Evolutionary conservation across 2,113 vertebrate genomes (phyloP).

Genomic region (Diphyllodes magnificus): DNA sequence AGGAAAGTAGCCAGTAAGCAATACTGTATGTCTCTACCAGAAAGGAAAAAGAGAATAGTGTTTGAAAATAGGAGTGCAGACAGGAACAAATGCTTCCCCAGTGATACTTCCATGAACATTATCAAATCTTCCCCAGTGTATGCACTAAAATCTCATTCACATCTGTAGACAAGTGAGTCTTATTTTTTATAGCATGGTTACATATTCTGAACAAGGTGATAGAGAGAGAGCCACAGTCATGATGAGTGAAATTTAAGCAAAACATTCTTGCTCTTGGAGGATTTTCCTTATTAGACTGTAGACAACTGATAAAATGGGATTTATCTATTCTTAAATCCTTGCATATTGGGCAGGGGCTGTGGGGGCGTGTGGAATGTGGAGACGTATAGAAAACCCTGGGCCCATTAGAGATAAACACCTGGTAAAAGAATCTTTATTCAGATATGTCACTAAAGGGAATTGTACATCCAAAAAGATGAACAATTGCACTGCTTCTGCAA

Average conservation of each 20-base stretch:
- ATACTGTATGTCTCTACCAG: not conserved
- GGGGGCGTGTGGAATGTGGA: rapidly evolving
- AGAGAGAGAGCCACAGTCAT: not conserved
- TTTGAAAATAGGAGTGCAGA: not conserved
- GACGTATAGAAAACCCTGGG: not conserved
- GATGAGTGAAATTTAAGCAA: not conserved
- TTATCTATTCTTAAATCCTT: not conserved
- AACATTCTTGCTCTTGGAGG: not conserved
- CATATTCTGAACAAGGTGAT: not conserved
- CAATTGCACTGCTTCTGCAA: not conserved
- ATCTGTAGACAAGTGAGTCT: not conserved
- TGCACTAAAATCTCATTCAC: not conserved
- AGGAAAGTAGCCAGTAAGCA: not conserved
- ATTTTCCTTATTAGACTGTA: not conserved
- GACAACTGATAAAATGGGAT: not conserved
- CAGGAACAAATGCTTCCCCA: not conserved
- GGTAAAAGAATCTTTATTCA: not conserved
- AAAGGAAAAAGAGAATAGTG: not conserved
- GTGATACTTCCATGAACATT: not conserved
- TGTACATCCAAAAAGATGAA: not conserved
- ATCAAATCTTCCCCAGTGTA: not conserved
- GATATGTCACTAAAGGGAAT: not conserved
- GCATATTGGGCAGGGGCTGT: rapidly evolving
- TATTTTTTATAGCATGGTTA: not conserved
- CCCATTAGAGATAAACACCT: not conserved